Conservation (phyloP, 2,797 vertebrate genomes). For the Pampus argenteus region DNA sequence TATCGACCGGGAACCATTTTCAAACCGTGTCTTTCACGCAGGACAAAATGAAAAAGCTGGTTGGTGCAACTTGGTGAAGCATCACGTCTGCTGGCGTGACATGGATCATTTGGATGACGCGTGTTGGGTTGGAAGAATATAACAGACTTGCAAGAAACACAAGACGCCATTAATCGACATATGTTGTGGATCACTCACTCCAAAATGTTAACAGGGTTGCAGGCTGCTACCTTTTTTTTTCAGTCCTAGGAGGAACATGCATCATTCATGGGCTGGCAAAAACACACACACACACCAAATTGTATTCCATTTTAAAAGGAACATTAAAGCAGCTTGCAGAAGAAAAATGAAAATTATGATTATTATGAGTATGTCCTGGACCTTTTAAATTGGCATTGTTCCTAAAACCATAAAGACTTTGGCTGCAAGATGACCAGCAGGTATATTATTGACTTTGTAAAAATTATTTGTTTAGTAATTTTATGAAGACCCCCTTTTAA, state of each 20-base stretch:
- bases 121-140: slow-evolving; percentile 53
- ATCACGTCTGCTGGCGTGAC: slow-evolving; percentile 52
- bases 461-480: not conserved
- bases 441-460: not conserved
- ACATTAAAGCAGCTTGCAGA: slow-evolving; percentile 2
- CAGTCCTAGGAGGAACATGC: slow-evolving; percentile 52
- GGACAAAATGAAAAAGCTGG: slow-evolving; percentile 63
- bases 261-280: slow-evolving; percentile 62
- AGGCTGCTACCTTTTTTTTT: slow-evolving; percentile 53
- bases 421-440: not conserved
- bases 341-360: no score
- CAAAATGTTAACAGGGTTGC: slow-evolving; percentile 78
- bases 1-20: slow-evolving; percentile 50
- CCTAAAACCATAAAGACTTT: slow-evolving; percentile 35
- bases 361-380: no score
- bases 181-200: slow-evolving; percentile 78
- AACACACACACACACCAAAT: slow-evolving; percentile 1
- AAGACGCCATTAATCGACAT: slow-evolving; percentile 73
- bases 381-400: slow-evolving; percentile 4
- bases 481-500: not conserved
- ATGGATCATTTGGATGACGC: slow-evolving; percentile 41
- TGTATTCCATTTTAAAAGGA: slow-evolving; percentile 18
- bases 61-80: slow-evolving; percentile 64
- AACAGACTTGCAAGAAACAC: slow-evolving; percentile 63
- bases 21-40: slow-evolving; percentile 41